A percentile compares a stretch with the other conserved stretches of the same genome.
Evolutionary conservation across 92 coral and sea anemone species (phyloP).

Genomic region (Umimayanthus chanpuru): DNA sequence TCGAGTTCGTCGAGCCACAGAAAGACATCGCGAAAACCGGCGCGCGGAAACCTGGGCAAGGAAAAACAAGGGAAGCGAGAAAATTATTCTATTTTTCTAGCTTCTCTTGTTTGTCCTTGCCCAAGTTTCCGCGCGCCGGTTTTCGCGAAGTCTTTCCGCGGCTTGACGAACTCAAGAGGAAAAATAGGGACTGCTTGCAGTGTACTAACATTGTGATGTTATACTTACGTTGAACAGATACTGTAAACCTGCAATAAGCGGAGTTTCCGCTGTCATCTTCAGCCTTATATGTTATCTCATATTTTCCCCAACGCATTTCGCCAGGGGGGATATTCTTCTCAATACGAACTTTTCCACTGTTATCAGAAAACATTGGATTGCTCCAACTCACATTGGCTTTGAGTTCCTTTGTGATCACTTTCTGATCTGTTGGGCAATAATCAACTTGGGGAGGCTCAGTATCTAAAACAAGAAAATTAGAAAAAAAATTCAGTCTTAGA

Average conservation of each 20-base stretch:
- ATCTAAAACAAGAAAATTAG: neutral
- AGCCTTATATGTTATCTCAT: neutral
- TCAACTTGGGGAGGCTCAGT: constrained; percentile 1
- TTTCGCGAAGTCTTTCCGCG: no score
- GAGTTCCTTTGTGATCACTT: neutral
- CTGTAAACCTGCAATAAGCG: constrained; percentile 8
- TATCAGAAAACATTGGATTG: neutral
- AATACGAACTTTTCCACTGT: neutral
- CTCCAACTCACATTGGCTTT: neutral
- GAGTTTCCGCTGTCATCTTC: neutral
- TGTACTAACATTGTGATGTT: no score
- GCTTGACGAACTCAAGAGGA: no score
- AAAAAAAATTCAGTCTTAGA: neutral
- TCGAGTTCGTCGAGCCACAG: no score
- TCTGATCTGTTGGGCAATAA: neutral
- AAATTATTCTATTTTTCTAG: no score
- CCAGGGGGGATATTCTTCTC: neutral
- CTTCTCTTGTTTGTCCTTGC: no score
- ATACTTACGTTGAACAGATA: constrained; percentile 29
- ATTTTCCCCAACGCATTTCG: neutral
- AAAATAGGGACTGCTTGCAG: no score
- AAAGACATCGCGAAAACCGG: no score
- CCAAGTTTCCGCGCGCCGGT: no score
- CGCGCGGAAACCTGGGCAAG: no score
- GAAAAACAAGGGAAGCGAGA: no score